Percentiles rank a stretch among this genome's conserved stretches.
Conservation (phyloP, 2,888 invertebrate species). For the Erpobdella octoculata region DNA sequence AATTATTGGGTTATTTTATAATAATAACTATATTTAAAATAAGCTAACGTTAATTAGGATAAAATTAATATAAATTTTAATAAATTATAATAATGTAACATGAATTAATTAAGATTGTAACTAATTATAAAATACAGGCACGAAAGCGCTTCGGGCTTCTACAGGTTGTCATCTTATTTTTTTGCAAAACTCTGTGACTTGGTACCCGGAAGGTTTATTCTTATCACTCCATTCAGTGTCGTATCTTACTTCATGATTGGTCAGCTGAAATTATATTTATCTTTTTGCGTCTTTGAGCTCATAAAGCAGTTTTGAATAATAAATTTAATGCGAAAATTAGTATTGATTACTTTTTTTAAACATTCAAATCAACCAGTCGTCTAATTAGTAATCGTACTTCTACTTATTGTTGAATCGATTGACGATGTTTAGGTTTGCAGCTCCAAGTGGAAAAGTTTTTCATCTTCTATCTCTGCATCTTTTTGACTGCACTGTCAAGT, state of each 20-base stretch:
- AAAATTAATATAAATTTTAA: too few relatives aligned
- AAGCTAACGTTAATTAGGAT: not conserved
- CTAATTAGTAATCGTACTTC: too few relatives aligned
- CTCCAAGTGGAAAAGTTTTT: constrained; percentile 43
- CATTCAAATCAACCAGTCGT: too few relatives aligned
- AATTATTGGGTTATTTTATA: too few relatives aligned
- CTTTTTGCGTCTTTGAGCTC: too few relatives aligned
- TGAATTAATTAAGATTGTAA: too few relatives aligned
- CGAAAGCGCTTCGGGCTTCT: constrained; percentile 33
- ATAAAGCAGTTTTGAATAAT: too few relatives aligned
- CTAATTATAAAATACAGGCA: constrained; percentile 32
- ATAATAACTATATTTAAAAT: not conserved
- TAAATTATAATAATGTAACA: too few relatives aligned
- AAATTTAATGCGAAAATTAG: too few relatives aligned
- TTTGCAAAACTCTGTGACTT: constrained; percentile 35
- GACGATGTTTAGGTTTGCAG: constrained; percentile 35
- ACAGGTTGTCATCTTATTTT: constrained; percentile 33
- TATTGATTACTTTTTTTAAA: too few relatives aligned
- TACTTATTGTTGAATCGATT: not conserved
- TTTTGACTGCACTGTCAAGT: constrained; percentile 46
- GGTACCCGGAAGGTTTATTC: constrained; percentile 31
- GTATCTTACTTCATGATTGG: constrained; percentile 36
- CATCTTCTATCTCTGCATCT: constrained; percentile 45
- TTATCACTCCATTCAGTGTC: constrained; percentile 22
- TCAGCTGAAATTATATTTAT: too few relatives aligned